Percentiles rank a stretch among this genome's conserved stretches.
phyloP scores from a whole-genome alignment of 2,888 invertebrate genomes.

The Drosophila prolongata region DNA sequence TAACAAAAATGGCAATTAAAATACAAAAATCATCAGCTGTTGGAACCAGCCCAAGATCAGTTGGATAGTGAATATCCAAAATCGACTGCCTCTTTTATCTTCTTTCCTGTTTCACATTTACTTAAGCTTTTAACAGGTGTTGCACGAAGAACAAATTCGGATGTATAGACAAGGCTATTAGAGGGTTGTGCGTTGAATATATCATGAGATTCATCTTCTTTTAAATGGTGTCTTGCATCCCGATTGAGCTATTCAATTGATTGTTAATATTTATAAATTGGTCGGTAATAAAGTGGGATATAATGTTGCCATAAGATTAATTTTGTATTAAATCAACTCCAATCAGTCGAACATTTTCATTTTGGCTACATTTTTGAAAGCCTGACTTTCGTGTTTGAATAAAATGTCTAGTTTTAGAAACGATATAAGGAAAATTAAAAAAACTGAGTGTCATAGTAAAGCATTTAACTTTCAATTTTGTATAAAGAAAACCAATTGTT shows the following conservation, averaged over 20 bases:
- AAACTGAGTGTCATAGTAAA: too few relatives aligned
- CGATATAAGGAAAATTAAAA: too few relatives aligned
- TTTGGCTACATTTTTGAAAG: neutral
- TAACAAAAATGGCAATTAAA: conserved; percentile 27
- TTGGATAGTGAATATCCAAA: neutral
- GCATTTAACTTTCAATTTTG: neutral
- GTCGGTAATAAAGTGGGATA: conserved; percentile 2
- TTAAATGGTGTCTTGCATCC: conserved; percentile 9
- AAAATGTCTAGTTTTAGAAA: too few relatives aligned
- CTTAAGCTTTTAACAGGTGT: conserved; percentile 33
- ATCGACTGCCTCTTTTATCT: too few relatives aligned
- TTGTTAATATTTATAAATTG: conserved; percentile 36
- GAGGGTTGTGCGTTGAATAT: conserved; percentile 49
- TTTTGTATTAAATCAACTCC: neutral
- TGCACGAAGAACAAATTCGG: conserved; percentile 53
- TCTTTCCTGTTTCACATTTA: too few relatives aligned
- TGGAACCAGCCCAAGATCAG: conserved; percentile 29
- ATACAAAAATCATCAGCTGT: conserved; percentile 46
- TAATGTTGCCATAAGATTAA: too few relatives aligned
- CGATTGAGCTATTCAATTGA: conserved; percentile 26
- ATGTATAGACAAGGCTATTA: conserved; percentile 51
- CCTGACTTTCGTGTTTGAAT: too few relatives aligned
- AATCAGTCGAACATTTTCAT: neutral
- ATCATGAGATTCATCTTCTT: conserved; percentile 30
- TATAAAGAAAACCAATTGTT: conserved; percentile 11